These are phyloP conservation scores for Salarias fasciatus DNA, from an alignment of 2,797 vertebrate genomes.

Conservation along the genomic window DNA sequence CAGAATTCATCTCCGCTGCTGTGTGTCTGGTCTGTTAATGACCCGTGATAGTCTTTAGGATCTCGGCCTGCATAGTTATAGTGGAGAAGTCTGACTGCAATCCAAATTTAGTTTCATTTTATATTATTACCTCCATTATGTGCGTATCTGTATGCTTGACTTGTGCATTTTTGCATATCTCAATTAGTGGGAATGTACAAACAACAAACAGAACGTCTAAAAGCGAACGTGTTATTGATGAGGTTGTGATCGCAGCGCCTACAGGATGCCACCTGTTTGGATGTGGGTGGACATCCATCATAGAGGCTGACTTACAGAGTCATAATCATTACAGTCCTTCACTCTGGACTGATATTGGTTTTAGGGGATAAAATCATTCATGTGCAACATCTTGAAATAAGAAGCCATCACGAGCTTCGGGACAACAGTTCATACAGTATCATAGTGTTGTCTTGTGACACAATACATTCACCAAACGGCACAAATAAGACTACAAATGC, in stretches of 20 bases:
- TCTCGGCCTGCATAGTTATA: conserved; percentile 1
- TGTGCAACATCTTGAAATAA: not conserved
- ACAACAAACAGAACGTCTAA: conserved; percentile 23
- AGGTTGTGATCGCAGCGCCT: conserved; percentile 31
- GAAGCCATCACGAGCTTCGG: conserved; percentile 37
- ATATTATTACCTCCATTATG: not conserved
- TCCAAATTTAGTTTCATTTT: conserved; percentile 2
- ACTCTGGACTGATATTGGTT: conserved; percentile 2
- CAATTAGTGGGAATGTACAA: not conserved
- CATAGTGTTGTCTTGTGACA: conserved; percentile 5
- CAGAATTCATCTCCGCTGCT: conserved; percentile 7
- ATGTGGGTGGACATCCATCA: conserved; percentile 48
- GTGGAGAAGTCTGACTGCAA: not conserved
- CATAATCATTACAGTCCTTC: conserved; percentile 36
- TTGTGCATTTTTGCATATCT: not conserved
- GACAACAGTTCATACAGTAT: conserved; percentile 11
- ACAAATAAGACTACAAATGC: conserved; percentile 4
- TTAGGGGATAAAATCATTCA: too few species aligned
- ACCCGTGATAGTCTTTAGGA: not conserved
- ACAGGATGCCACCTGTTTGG: conserved; percentile 51
- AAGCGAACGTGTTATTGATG: conserved; percentile 31
- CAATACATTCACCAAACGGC: conserved; percentile 2
- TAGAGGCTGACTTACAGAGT: conserved; percentile 30
- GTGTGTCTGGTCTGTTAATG: not conserved
- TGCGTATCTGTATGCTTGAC: conserved; percentile 2